These are phyloP conservation scores for Phortica okadai DNA, from an alignment of 2,888 invertebrate species.

Conservation along the genomic window DNA sequence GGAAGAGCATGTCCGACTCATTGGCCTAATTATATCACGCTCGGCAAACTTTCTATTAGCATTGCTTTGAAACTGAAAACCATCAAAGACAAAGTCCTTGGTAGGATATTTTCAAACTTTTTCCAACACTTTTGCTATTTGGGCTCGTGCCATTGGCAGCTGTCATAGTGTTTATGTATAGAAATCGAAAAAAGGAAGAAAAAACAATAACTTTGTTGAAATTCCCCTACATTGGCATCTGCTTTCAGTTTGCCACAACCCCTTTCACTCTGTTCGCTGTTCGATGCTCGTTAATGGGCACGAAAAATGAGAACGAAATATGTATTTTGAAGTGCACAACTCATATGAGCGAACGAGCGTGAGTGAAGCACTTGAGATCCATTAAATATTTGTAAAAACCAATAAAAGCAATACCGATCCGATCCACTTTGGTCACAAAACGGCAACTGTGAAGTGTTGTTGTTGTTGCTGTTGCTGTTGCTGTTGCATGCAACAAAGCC, in stretches of 20 bases:
- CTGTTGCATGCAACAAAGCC: slow-evolving; percentile 24
- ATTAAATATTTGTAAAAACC: slow-evolving; percentile 70
- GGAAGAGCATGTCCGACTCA: slow-evolving; percentile 15
- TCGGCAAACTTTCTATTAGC: too few species aligned
- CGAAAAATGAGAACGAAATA: slow-evolving; percentile 19
- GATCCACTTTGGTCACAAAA: slow-evolving; percentile 52
- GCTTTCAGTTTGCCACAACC: slow-evolving; percentile 27
- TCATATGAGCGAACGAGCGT: slow-evolving; percentile 53
- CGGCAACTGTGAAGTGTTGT: slow-evolving; percentile 58
- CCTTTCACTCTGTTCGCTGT: slow-evolving; percentile 32
- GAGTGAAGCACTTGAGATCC: slow-evolving; percentile 66
- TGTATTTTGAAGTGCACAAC: slow-evolving; percentile 61
- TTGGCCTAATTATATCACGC: background rate
- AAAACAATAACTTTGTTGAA: slow-evolving; percentile 41
- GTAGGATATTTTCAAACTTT: background rate
- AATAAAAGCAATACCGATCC: slow-evolving; percentile 62
- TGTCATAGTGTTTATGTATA: background rate
- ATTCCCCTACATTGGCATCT: slow-evolving; percentile 40
- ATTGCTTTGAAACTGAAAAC: too few species aligned
- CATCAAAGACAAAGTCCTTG: too few species aligned
- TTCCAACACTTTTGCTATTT: slow-evolving; percentile 37
- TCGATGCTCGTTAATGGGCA: slow-evolving; percentile 5
- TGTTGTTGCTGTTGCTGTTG: background rate
- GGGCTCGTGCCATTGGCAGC: slow-evolving; percentile 10
- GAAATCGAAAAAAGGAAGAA: background rate